Base-by-base conservation (phyloP, 2,888 invertebrate genomes). In the Axea sp. region DNA sequence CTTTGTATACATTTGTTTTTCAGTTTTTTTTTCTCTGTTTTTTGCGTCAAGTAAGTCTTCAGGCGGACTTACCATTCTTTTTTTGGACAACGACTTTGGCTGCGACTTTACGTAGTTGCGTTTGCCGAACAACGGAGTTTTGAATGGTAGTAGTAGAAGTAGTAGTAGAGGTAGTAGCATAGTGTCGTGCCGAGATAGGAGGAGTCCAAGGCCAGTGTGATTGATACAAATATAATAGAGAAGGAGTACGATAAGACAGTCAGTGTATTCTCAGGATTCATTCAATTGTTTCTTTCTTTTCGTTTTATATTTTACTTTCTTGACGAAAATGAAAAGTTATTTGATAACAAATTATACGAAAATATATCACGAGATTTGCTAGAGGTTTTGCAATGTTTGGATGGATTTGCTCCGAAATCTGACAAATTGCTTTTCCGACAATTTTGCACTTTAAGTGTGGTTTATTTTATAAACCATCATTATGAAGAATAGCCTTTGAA, bases 51-150 rank as follows among this genome's bases (percentile, higher is more conserved):
- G 87, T 86, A 87, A 87, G 87, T 87, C 87, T 82, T 86, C 84
- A 84, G 80, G 81, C 84, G 84, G 86, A 88, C 88, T 88, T 88
- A 88, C 88, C 88, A 86, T 86, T 88, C 82, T 88, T 88, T 88
- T 88, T 88, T 88, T 88, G 86, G 86, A 88, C 84, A 86, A 88
- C 88, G 85, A 88, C 87, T 88, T 88, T 88, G 85, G 88, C 88
- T 88, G 88, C 87, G 84, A 86, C 86, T 87, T 85, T 85, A 87
- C 82, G 84, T 85, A 83, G 86, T 86, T 84, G 85, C 83, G 81
- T 83, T 82, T 85, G 83, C 83, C 83, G 85, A 84, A 84, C 86
- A 84, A 85, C 86, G 86, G 81, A 86, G 85, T 85, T 83, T 87
- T 86, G 86, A 86, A 84, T 86, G 83, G 86, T 86, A 83, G 85